Conservation (phyloP, 92 coral and sea anemone genomes). For the Palythoa grandis region DNA sequence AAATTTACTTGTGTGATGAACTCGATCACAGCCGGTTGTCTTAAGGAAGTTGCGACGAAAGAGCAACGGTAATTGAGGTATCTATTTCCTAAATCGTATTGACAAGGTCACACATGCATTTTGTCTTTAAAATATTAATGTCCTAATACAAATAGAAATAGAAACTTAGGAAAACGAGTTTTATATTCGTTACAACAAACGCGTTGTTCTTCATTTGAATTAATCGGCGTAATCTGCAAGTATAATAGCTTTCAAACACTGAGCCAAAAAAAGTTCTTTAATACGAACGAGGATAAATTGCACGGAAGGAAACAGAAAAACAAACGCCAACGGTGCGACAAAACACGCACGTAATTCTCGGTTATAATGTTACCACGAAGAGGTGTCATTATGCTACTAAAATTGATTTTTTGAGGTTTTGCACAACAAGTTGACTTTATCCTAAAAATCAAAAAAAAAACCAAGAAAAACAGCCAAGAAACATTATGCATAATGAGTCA, state of each 20-base stretch:
- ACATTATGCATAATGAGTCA: not conserved
- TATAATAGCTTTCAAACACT: not conserved
- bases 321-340: not conserved
- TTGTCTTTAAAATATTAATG: not conserved
- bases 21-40: too few relatives aligned
- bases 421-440: not conserved
- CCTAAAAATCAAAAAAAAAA: not conserved
- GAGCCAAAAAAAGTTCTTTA: not conserved
- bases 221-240: not conserved
- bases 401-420: not conserved
- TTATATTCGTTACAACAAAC: not conserved
- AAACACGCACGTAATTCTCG: too few relatives aligned
- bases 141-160: not conserved
- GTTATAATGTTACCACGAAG: not conserved
- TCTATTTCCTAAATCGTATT: too few relatives aligned
- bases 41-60: too few relatives aligned
- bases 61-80: too few relatives aligned
- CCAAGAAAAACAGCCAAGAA: not conserved
- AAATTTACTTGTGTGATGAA: too few relatives aligned
- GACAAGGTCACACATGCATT: too few relatives aligned
- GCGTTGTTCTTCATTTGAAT: not conserved
- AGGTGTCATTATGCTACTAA: not conserved
- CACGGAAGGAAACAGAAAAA: not conserved
- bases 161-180: not conserved
- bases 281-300: not conserved